Conservation (phyloP, 2,797 vertebrate species). For the Limnodromus scolopaceus region DNA sequence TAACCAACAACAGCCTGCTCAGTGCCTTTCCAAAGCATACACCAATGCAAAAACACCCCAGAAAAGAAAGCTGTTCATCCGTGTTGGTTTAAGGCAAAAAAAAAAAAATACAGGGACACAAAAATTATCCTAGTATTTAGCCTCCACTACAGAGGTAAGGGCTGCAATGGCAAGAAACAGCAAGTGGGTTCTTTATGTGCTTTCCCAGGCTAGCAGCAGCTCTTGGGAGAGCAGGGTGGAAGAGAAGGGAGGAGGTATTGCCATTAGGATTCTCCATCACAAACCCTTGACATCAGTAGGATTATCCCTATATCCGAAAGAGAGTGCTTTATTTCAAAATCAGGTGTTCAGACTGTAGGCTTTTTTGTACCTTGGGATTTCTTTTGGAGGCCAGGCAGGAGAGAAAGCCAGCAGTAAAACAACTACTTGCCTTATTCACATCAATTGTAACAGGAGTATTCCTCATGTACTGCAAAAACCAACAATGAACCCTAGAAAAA, state of each 20-base stretch:
- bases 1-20: neutral
- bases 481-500: neutral
- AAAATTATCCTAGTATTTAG: neutral
- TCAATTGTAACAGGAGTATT: neutral
- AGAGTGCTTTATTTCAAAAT: neutral
- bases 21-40: neutral
- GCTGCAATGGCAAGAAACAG: neutral
- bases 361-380: neutral
- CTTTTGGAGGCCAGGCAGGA: neutral
- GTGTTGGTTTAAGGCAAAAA: neutral
- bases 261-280: neutral
- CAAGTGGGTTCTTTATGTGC: neutral
- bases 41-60: neutral
- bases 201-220: neutral
- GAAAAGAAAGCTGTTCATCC: neutral
- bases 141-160: neutral
- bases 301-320: neutral
- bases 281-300: neutral
- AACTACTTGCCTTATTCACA: neutral
- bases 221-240: neutral
- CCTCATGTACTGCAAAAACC: neutral
- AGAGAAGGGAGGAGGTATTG: neutral
- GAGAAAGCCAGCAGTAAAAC: neutral
- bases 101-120: neutral
- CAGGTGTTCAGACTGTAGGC: neutral